A percentile compares a stretch with the other conserved stretches of the same genome.
Evolutionary conservation across 2,888 invertebrate species (phyloP).

Genomic region (Eumacrocentrus americanus): DNA sequence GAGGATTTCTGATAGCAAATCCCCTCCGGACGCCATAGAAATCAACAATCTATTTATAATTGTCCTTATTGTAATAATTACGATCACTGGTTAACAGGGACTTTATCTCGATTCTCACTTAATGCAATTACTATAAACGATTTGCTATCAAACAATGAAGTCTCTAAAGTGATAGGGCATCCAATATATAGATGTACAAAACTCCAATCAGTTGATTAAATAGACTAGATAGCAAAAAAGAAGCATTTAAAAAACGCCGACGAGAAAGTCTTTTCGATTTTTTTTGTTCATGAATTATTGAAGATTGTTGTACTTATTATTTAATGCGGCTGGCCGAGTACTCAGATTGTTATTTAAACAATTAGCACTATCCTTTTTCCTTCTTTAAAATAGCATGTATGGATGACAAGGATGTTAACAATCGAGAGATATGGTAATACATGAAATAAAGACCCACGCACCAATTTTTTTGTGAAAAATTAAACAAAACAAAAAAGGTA

Average conservation of each 20-base stretch:
- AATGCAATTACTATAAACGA: not conserved
- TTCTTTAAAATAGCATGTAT: conserved; percentile 23
- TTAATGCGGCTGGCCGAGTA: not conserved
- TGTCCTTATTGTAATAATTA: not conserved
- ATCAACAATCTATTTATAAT: not conserved
- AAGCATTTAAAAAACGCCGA: not conserved
- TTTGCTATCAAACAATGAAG: not conserved
- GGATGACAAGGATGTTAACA: conserved; percentile 13
- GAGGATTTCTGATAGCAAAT: conserved; percentile 23
- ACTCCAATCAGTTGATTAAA: not conserved
- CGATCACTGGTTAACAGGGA: not conserved
- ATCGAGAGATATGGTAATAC: too few relatives aligned
- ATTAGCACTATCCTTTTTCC: conserved; percentile 20
- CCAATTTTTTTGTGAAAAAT: not conserved
- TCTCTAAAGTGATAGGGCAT: not conserved
- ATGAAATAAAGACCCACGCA: too few relatives aligned
- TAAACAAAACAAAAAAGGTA: not conserved
- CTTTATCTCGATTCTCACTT: not conserved
- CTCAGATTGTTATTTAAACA: not conserved
- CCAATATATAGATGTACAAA: not conserved
- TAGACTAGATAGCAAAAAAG: not conserved
- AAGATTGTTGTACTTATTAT: not conserved
- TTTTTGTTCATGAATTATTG: not conserved
- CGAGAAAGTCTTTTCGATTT: not conserved
- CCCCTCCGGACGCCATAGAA: not conserved